Evolutionary conservation across 2,113 vertebrate genomes (phyloP).

Genomic region (Gobius niger): DNA sequence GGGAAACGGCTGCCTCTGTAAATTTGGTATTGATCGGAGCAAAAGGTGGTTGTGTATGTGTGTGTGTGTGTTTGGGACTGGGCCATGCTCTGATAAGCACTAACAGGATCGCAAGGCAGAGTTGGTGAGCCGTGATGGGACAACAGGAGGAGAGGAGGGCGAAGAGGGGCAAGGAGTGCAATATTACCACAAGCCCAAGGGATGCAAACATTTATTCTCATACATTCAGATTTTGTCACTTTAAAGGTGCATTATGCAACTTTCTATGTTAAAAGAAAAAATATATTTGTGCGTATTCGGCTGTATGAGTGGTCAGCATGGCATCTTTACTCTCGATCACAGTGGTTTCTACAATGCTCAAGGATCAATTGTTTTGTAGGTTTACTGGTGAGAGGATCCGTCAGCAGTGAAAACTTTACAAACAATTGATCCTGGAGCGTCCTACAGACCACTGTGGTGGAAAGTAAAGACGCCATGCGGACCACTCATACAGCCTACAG

Average conservation of each 20-base stretch:
- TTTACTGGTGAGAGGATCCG: too few species aligned
- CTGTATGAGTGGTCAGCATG: background rate
- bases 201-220: conserved; percentile 7
- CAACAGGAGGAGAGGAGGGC: conserved; percentile 37
- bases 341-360: too few species aligned
- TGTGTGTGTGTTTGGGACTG: conserved; percentile 29
- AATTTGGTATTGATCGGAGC: conserved; percentile 58
- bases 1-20: conserved; percentile 57
- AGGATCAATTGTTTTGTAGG: too few species aligned
- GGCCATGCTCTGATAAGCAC: conserved; percentile 58
- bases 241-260: background rate
- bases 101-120: conserved; percentile 58
- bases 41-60: conserved; percentile 34
- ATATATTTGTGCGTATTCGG: background rate
- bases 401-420: too few species aligned
- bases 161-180: conserved; percentile 10
- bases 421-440: too few species aligned
- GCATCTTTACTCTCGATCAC: too few species aligned
- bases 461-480: too few species aligned
- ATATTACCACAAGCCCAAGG: conserved; percentile 19
- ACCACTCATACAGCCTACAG: too few species aligned
- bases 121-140: conserved; percentile 50
- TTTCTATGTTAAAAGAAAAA: too few species aligned
- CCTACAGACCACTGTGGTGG: too few species aligned
- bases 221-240: conserved; percentile 1